Evolutionary conservation across 2,797 vertebrate species (phyloP).

Genomic region (Squalus acanthias): DNA sequence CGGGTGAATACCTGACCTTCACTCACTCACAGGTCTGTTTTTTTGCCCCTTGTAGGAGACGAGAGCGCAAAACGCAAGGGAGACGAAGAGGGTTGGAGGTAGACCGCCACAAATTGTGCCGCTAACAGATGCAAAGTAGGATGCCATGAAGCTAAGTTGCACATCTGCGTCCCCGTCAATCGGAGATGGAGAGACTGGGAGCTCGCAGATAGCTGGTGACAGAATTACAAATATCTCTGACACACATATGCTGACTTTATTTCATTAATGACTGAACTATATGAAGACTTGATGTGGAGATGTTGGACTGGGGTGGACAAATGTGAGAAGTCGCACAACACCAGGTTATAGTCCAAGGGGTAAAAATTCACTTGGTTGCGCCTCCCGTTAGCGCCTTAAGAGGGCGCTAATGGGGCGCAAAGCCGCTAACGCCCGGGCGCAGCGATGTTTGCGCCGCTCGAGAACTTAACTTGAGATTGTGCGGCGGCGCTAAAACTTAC

Average conservation of each 20-base stretch:
- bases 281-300: not conserved
- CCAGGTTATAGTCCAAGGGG: no score
- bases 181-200: not conserved
- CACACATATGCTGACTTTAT: not conserved
- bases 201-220: not conserved
- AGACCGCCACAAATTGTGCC: not conserved
- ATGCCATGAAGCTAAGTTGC: not conserved
- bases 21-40: not conserved
- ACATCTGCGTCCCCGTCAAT: not conserved
- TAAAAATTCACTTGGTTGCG: no score
- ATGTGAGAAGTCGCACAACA: no score
- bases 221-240: not conserved
- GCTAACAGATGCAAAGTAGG: not conserved
- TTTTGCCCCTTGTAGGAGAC: not conserved
- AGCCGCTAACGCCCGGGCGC: no score
- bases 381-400: no score
- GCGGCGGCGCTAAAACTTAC: no score
- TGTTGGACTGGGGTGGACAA: no score
- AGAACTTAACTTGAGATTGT: no score
- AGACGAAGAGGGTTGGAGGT: not conserved
- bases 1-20: not conserved
- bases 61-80: not conserved
- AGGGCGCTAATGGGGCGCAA: no score
- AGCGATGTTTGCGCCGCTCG: no score
- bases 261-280: not conserved